A percentile compares a stretch with the other conserved stretches of the same genome.
These are phyloP conservation scores for Porites australiensis DNA, from an alignment of 64 coral and sea anemone species.

Conservation along the genomic window DNA sequence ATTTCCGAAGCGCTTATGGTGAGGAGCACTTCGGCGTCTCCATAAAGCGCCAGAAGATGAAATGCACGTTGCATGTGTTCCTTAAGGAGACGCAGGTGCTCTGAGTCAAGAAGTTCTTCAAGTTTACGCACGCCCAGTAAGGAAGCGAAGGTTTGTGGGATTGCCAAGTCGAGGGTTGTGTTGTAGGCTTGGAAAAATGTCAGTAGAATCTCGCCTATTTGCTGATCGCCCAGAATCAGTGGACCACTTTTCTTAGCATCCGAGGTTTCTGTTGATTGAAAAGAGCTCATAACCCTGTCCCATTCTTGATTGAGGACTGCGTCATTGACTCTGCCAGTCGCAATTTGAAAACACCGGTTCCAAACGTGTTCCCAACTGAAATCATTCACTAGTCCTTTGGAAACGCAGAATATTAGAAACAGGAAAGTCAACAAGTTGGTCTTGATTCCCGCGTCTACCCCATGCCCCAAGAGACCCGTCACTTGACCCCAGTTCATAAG, in stretches of 20 bases:
- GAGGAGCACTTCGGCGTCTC: no score
- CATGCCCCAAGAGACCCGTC: constrained; percentile 80
- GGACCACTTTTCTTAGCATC: neutral
- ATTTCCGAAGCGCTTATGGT: no score
- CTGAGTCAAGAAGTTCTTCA: constrained; percentile 65
- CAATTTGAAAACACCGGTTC: constrained; percentile 59
- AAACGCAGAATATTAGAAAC: constrained; percentile 75
- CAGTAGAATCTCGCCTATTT: constrained; percentile 72
- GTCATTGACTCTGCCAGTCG: constrained; percentile 39
- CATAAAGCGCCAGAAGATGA: no score
- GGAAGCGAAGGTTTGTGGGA: constrained; percentile 70
- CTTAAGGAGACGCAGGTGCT: constrained; percentile 63
- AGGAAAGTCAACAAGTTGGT: constrained; percentile 84
- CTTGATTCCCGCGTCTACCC: constrained; percentile 67
- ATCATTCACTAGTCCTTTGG: constrained; percentile 46
- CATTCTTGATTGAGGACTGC: constrained; percentile 46
- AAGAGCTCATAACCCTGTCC: constrained; percentile 50
- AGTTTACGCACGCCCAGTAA: constrained; percentile 73
- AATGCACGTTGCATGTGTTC: constrained; percentile 98
- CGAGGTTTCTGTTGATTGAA: neutral
- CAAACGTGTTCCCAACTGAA: constrained; percentile 47
- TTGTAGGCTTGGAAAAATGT: constrained; percentile 78
- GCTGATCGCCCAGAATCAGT: constrained; percentile 52
- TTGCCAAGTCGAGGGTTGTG: constrained; percentile 55
- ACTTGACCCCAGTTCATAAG: constrained; percentile 86